phyloP scores from a whole-genome alignment of 2,888 invertebrate species.

The Hanleya hanleyi region DNA sequence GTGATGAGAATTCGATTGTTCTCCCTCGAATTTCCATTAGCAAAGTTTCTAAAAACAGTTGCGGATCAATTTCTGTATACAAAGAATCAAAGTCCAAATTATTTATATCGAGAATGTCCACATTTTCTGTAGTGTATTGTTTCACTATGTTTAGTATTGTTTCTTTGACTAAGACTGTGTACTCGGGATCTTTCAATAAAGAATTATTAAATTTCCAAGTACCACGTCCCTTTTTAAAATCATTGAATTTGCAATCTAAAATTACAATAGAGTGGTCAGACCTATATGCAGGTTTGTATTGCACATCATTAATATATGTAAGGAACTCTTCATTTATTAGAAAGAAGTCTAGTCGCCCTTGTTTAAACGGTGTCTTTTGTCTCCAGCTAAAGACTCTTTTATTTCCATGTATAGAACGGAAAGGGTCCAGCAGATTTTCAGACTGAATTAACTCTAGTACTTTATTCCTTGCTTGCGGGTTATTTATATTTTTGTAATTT shows the following conservation, averaged over 20 bases:
- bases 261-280: not conserved
- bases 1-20: not conserved
- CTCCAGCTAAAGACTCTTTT: constrained; percentile 9
- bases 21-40: not conserved
- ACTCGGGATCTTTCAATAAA: not conserved
- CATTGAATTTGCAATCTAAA: not conserved
- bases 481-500: constrained; percentile 15
- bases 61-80: not conserved
- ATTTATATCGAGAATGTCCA: not conserved
- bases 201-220: not conserved
- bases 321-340: not conserved
- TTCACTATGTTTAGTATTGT: not conserved
- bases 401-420: constrained; percentile 4
- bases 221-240: not conserved
- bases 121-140: not conserved
- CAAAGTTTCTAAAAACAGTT: not conserved
- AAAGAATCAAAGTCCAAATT: not conserved
- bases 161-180: not conserved
- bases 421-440: constrained; percentile 8
- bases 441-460: constrained; percentile 7
- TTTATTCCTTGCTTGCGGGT: constrained; percentile 4
- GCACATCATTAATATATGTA: not conserved
- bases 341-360: not conserved
- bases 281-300: not conserved
- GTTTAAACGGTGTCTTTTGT: not conserved